phyloP scores from a whole-genome alignment of 2,888 invertebrate genomes.

The Periphyllus acericola region DNA sequence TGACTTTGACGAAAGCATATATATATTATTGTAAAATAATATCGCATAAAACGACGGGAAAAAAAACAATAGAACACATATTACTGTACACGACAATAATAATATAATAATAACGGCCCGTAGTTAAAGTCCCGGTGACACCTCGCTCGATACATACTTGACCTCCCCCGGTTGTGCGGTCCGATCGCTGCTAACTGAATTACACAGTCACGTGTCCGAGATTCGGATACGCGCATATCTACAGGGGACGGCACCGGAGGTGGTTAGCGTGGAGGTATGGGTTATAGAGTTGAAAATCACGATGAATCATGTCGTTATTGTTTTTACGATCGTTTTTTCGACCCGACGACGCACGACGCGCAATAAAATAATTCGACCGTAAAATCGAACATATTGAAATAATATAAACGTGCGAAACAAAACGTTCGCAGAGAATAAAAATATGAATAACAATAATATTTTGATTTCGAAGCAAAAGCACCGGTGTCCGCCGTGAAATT shows the following conservation, averaged over 20 bases:
- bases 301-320: too few relatives aligned
- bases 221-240: too few relatives aligned
- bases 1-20: slow-evolving; percentile 45
- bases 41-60: background rate
- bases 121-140: slow-evolving; percentile 14
- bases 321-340: slow-evolving; percentile 26
- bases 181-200: slow-evolving; percentile 42
- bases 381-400: background rate
- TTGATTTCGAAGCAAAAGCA: too few relatives aligned
- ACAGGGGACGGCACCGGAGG: background rate
- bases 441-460: too few relatives aligned
- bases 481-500: too few relatives aligned
- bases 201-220: slow-evolving; percentile 40
- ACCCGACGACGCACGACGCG: background rate
- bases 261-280: too few relatives aligned
- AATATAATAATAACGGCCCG: slow-evolving; percentile 18
- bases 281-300: too few relatives aligned
- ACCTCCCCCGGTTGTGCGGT: slow-evolving; percentile 14
- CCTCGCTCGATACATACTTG: slow-evolving; percentile 34
- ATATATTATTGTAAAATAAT: background rate
- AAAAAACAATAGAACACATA: slow-evolving; percentile 39
- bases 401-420: background rate
- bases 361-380: slow-evolving; percentile 31
- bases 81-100: background rate
- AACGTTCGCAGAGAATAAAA: background rate